Percentiles rank a stretch among this genome's conserved stretches.
phyloP scores from a whole-genome alignment of 2,113 vertebrate species.

The Microtus pennsylvanicus region DNA sequence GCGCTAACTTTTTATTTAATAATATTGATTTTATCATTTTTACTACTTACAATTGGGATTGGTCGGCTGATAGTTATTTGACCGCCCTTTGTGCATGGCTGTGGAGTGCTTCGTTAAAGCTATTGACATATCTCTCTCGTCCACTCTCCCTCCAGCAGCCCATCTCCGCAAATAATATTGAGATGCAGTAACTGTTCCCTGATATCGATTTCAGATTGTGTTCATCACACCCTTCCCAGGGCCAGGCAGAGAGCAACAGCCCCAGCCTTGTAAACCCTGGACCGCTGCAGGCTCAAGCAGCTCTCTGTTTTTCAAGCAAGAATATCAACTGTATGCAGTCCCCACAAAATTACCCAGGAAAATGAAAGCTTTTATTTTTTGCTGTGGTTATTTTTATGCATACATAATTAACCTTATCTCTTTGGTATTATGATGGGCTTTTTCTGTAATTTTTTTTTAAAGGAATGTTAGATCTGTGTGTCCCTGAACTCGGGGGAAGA shows the following conservation, averaged over 20 bases:
- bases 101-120: conserved; percentile 83
- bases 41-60: conserved; percentile 86
- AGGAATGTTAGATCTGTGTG: background rate
- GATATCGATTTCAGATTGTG: conserved; percentile 88
- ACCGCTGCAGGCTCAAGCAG: conserved; percentile 61
- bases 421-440: conserved; percentile 17
- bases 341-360: background rate
- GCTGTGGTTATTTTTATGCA: conserved; percentile 32
- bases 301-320: conserved; percentile 57
- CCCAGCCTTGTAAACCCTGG: conserved; percentile 68
- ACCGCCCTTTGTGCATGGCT: conserved; percentile 84
- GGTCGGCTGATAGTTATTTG: conserved; percentile 87
- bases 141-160: conserved; percentile 81
- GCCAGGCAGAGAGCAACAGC: conserved; percentile 77
- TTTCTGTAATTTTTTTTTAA: background rate
- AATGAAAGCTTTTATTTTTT: conserved; percentile 41
- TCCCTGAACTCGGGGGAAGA: conserved; percentile 48
- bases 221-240: conserved; percentile 85
- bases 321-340: background rate
- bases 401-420: conserved; percentile 54
- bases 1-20: conserved; percentile 88
- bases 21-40: conserved; percentile 90
- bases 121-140: conserved; percentile 85
- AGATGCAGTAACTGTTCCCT: conserved; percentile 89
- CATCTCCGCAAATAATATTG: conserved; percentile 87